These are phyloP conservation scores for Hyles lineata DNA, from an alignment of 2,888 invertebrate species.

Conservation along the genomic window DNA sequence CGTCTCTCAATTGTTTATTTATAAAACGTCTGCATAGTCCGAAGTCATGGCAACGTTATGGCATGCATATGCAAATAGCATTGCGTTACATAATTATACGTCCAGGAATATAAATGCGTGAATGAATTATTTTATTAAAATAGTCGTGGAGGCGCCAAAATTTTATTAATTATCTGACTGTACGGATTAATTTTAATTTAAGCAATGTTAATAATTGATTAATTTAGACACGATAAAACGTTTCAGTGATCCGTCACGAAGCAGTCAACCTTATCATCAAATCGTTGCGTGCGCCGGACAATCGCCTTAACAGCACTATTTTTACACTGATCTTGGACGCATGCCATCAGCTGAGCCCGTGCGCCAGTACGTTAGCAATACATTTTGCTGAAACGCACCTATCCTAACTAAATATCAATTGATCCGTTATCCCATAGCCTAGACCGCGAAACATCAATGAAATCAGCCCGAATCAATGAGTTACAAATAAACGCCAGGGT, in stretches of 20 bases:
- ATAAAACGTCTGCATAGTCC: constrained; percentile 13
- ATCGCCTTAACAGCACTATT: constrained; percentile 80
- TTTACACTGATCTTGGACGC: constrained; percentile 77
- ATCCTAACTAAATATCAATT: constrained; percentile 64
- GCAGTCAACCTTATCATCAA: constrained; percentile 70
- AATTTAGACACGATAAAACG: not conserved
- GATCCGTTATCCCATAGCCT: constrained; percentile 59
- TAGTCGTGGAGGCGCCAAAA: not conserved
- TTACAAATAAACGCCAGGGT: constrained; percentile 69
- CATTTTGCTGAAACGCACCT: constrained; percentile 77
- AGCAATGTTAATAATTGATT: not conserved
- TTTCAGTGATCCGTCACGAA: constrained; percentile 50
- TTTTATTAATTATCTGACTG: not conserved
- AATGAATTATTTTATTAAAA: not conserved
- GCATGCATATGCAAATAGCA: constrained; percentile 3
- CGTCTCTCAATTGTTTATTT: constrained; percentile 5
- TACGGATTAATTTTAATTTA: not conserved
- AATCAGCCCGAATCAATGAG: constrained; percentile 62
- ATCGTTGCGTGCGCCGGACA: constrained; percentile 68
- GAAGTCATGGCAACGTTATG: constrained; percentile 19
- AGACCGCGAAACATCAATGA: constrained; percentile 70
- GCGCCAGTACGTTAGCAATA: constrained; percentile 87
- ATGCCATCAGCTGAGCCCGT: constrained; percentile 82
- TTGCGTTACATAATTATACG: constrained; percentile 16
- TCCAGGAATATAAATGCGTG: not conserved